Evolutionary conservation across 2,797 vertebrate species (phyloP).

Genomic region (Scyliorhinus canicula): DNA sequence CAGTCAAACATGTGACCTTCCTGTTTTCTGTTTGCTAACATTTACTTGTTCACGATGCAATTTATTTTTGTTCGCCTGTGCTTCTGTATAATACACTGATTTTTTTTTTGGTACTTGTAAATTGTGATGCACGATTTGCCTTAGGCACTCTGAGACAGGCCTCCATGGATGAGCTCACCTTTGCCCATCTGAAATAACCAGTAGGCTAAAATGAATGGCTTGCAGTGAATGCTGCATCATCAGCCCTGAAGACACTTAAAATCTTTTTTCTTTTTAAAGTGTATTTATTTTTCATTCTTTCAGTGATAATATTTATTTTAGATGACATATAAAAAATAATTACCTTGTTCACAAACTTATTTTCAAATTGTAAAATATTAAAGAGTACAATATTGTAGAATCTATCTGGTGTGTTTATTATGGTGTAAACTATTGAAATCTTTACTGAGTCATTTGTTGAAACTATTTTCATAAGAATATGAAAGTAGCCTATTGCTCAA

Average conservation of each 20-base stretch:
- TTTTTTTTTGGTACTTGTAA: slow-evolving; percentile 1
- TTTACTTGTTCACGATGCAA: not conserved
- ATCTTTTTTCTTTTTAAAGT: slow-evolving; percentile 26
- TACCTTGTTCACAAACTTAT: slow-evolving; percentile 33
- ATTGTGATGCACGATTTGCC: not conserved
- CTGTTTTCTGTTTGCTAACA: slow-evolving; percentile 1
- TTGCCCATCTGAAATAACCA: slow-evolving; percentile 3
- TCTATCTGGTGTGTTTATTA: slow-evolving; percentile 41
- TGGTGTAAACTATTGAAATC: not conserved
- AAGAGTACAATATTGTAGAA: slow-evolving; percentile 43
- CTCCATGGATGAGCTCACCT: not conserved
- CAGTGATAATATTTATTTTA: slow-evolving; percentile 39
- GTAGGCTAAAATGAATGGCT: slow-evolving; percentile 12
- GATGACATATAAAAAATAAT: slow-evolving; percentile 30
- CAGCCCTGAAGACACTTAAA: slow-evolving; percentile 23
- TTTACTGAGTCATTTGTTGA: not conserved
- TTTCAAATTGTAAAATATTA: slow-evolving; percentile 45
- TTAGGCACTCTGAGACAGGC: not conserved
- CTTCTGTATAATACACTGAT: not conserved
- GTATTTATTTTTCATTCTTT: slow-evolving; percentile 41
- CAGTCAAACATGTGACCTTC: not conserved
- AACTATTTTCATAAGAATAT: not conserved
- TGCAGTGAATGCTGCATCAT: slow-evolving; percentile 22
- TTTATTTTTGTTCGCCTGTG: not conserved
- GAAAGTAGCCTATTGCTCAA: not conserved